phyloP scores from a whole-genome alignment of 2,888 invertebrate genomes.

The Myopa testacea region DNA sequence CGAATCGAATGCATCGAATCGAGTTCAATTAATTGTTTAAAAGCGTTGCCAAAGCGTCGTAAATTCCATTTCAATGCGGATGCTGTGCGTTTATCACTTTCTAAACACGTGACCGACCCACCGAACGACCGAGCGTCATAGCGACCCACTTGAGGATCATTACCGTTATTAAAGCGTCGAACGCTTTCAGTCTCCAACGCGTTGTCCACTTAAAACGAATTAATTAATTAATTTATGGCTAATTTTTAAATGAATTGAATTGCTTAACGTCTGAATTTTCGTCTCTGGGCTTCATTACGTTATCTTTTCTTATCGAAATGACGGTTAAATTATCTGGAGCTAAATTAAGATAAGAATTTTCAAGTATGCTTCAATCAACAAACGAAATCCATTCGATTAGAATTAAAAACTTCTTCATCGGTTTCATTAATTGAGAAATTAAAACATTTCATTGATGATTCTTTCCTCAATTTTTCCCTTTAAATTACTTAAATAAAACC shows the following conservation, averaged over 20 bases:
- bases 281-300: background rate
- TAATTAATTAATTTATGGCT: constrained; percentile 23
- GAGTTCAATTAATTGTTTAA: background rate
- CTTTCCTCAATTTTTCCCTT: too few relatives aligned
- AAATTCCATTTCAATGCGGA: background rate
- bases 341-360: background rate
- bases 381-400: background rate
- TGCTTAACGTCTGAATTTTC: background rate
- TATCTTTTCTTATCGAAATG: background rate
- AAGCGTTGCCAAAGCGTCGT: background rate
- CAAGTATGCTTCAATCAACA: background rate
- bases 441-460: background rate
- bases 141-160: too few relatives aligned
- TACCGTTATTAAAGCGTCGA: too few relatives aligned
- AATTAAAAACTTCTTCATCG: background rate
- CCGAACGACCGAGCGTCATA: too few relatives aligned
- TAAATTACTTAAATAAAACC: too few relatives aligned
- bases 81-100: too few relatives aligned
- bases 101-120: too few relatives aligned
- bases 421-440: background rate
- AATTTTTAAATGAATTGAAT: constrained; percentile 22
- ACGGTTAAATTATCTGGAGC: background rate
- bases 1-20: background rate
- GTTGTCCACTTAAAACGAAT: background rate
- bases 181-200: too few relatives aligned